Conservation (phyloP, 2,888 invertebrate species). For the Troglohyphantes excavatus region DNA sequence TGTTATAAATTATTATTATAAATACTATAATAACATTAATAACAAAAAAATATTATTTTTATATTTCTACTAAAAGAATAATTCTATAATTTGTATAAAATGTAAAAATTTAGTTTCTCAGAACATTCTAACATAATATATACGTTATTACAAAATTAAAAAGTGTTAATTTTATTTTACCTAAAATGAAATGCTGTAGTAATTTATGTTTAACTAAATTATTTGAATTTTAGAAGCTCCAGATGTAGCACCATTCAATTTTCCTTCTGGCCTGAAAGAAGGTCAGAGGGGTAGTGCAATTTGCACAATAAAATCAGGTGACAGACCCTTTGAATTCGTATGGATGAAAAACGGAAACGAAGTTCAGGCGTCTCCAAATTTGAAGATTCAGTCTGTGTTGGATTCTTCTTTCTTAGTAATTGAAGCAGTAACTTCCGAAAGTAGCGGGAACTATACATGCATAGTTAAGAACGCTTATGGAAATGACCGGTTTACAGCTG, state of each 20-base stretch:
- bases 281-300: conserved; percentile 78
- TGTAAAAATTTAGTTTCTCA: no score
- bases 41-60: no score
- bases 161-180: no score
- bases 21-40: no score
- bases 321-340: conserved; percentile 77
- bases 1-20: no score
- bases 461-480: conserved; percentile 70
- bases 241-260: conserved; percentile 26
- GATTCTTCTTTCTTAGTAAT: conserved; percentile 71
- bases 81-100: no score
- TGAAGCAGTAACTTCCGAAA: conserved; percentile 44
- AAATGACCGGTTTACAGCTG: conserved; percentile 44
- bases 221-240: conserved; percentile 40
- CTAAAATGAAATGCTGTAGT: no score
- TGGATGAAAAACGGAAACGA: conserved; percentile 72
- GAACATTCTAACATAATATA: no score
- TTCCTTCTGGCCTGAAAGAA: conserved; percentile 41
- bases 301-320: conserved; percentile 78
- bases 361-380: conserved; percentile 8
- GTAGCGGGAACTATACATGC: conserved; percentile 77
- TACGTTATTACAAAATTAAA: no score
- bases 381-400: conserved; percentile 27
- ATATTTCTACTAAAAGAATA: no score
- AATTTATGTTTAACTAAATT: not conserved